Conservation (phyloP, 2,888 invertebrate genomes). For the Trichopoda pennipes region DNA sequence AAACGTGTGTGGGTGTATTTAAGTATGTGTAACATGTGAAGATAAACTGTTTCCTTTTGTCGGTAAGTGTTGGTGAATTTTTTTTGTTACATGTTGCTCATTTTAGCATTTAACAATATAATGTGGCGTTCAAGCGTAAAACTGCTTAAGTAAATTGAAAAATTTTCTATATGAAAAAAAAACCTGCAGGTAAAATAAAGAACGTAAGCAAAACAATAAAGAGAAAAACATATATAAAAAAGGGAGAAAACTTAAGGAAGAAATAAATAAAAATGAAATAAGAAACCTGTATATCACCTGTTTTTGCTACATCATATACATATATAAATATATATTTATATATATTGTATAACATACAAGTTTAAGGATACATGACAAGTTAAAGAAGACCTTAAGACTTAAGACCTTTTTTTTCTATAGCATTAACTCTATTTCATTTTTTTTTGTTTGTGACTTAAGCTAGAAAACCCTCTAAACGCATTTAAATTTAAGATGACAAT, state of each 20-base stretch:
- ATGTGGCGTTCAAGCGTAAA: conserved; percentile 78
- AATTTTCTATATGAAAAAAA: conserved; percentile 48
- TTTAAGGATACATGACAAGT: conserved; percentile 38
- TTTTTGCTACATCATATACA: conserved; percentile 30
- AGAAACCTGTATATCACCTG: conserved; percentile 42
- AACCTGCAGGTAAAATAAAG: conserved; percentile 3
- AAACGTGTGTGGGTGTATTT: background rate
- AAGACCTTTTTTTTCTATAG: conserved; percentile 6
- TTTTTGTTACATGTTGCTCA: conserved; percentile 66
- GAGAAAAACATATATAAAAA: background rate
- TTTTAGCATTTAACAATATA: conserved; percentile 78
- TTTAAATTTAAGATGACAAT: conserved; percentile 36
- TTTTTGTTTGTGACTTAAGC: conserved; percentile 11
- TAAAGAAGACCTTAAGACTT: conserved; percentile 45
- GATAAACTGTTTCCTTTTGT: background rate
- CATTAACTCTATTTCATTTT: background rate
- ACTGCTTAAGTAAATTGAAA: conserved; percentile 78
- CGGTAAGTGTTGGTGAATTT: conserved; percentile 61
- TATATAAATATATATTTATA: background rate
- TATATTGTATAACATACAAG: conserved; percentile 34
- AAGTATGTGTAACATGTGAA: background rate
- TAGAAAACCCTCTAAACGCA: conserved; percentile 3
- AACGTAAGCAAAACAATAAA: conserved; percentile 21
- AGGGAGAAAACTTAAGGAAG: conserved; percentile 10
- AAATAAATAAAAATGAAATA: conserved; percentile 35